Evolutionary conservation across 2,797 vertebrate genomes (phyloP).

Genomic region (Sebastes matsubarae): DNA sequence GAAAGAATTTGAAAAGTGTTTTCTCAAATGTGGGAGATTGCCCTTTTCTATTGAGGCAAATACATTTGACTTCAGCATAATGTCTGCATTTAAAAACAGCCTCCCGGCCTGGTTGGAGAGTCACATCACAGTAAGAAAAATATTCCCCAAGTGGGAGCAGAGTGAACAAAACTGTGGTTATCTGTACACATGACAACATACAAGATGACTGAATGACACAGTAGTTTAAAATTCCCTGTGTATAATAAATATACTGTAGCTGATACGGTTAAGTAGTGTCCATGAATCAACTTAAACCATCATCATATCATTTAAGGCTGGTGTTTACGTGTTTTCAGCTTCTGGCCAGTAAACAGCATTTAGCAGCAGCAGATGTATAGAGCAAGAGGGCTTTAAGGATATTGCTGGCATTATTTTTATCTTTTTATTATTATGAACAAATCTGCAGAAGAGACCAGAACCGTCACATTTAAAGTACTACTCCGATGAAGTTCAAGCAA

Average conservation of each 20-base stretch:
- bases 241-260: not conserved
- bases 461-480: not conserved
- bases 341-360: not conserved
- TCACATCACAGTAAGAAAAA: not conserved
- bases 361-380: not conserved
- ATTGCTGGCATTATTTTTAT: not conserved
- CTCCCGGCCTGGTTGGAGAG: not conserved
- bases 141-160: not conserved
- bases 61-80: not conserved
- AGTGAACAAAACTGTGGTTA: not conserved
- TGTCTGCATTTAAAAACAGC: constrained; percentile 8
- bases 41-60: not conserved
- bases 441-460: not conserved
- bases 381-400: not conserved
- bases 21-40: not conserved
- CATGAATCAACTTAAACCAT: not conserved
- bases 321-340: not conserved
- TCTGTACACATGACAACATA: not conserved
- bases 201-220: not conserved
- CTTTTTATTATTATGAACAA: not conserved
- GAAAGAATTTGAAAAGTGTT: not conserved
- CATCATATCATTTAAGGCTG: not conserved
- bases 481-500: not conserved
- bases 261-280: not conserved
- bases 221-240: not conserved